phyloP scores from a whole-genome alignment of 2,113 vertebrate genomes.

The Leiothrix lutea region DNA sequence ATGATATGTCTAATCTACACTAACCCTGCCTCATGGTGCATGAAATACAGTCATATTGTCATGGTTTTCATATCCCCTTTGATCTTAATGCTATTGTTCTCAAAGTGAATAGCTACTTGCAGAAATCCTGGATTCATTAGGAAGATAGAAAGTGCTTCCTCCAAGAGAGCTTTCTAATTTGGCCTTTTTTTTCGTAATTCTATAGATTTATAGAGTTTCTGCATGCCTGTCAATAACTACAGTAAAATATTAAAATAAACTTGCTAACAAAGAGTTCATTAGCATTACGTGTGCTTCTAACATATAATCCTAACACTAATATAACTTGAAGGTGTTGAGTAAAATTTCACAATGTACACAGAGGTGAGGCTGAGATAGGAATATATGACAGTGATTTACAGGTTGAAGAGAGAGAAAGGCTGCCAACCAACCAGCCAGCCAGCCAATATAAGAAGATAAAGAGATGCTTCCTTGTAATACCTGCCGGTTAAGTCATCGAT shows the following conservation, averaged over 20 bases:
- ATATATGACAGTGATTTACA: neutral
- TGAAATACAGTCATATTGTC: slow-evolving; percentile 57
- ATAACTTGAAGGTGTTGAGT: neutral
- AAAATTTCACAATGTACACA: neutral
- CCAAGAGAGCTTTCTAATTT: neutral
- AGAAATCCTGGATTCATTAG: slow-evolving; percentile 38
- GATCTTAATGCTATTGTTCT: slow-evolving; percentile 54
- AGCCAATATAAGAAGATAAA: neutral
- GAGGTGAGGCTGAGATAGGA: neutral
- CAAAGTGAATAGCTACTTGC: slow-evolving; percentile 16
- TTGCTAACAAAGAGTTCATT: neutral
- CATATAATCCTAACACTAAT: neutral
- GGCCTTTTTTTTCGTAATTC: neutral
- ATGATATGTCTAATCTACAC: slow-evolving; percentile 65
- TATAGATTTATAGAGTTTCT: neutral
- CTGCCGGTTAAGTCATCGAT: neutral
- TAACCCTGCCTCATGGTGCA: slow-evolving; percentile 42
- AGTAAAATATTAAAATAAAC: slow-evolving; percentile 16
- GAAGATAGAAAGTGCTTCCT: slow-evolving; percentile 14
- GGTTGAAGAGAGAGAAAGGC: neutral
- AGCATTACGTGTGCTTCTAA: neutral
- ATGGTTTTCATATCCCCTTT: slow-evolving; percentile 52
- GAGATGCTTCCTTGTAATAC: neutral
- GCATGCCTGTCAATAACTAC: neutral
- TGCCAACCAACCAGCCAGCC: neutral